Evolutionary conservation across 2,888 invertebrate genomes (phyloP).

Genomic region (Andrena bicolor): DNA sequence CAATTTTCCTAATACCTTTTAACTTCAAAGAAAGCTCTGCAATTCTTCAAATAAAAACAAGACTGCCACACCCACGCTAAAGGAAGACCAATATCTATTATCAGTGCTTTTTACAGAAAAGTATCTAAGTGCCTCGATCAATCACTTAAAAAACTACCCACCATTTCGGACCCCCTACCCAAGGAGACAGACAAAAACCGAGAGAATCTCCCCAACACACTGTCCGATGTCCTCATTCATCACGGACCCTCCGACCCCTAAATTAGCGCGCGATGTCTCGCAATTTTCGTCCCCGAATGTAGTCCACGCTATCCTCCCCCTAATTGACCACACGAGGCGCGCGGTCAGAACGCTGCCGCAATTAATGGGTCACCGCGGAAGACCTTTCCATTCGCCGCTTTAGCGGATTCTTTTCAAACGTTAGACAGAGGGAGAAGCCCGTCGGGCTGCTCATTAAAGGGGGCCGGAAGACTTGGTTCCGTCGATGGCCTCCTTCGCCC

Average conservation of each 20-base stretch:
- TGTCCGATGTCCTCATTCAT: neutral
- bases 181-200: neutral
- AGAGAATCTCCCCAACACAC: neutral
- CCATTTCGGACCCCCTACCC: too few species aligned
- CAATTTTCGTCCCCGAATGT: neutral
- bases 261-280: neutral
- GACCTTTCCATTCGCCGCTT: conserved; percentile 55
- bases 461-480: conserved; percentile 28
- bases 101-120: too few species aligned
- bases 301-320: neutral
- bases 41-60: too few species aligned
- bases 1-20: too few species aligned
- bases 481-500: neutral
- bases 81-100: too few species aligned
- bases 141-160: too few species aligned
- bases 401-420: conserved; percentile 52
- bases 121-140: too few species aligned
- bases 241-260: neutral
- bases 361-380: conserved; percentile 62
- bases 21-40: too few species aligned
- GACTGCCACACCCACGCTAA: too few species aligned
- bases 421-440: conserved; percentile 52
- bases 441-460: conserved; percentile 38
- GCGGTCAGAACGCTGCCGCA: conserved; percentile 18
- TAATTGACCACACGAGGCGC: neutral